Evolutionary conservation across 2,797 vertebrate genomes (phyloP).

Genomic region (Sebastes minor): DNA sequence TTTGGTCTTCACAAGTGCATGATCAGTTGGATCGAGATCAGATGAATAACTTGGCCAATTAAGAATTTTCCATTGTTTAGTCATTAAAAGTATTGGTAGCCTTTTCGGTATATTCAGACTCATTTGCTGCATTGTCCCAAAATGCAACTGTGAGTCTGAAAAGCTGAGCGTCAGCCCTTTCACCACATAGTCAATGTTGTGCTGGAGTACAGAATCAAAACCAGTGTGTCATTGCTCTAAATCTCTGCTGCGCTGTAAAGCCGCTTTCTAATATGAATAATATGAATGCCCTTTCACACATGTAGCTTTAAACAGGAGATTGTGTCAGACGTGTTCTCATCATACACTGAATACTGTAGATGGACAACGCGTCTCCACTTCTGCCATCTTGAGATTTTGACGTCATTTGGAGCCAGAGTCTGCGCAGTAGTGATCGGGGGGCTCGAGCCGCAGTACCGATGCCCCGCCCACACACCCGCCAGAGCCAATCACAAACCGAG

Average conservation of each 20-base stretch:
- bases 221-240: neutral
- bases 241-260: neutral
- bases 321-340: no score
- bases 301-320: neutral
- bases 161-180: constrained; percentile 4
- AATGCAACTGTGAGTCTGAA: neutral
- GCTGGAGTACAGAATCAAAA: neutral
- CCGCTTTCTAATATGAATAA: neutral
- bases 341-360: no score
- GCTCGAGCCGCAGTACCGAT: no score
- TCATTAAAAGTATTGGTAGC: neutral
- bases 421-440: no score
- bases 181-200: neutral
- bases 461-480: no score
- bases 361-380: no score
- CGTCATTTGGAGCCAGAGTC: no score
- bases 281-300: neutral
- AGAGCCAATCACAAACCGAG: no score
- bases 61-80: neutral
- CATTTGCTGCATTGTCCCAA: constrained; percentile 12
- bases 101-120: neutral
- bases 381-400: no score
- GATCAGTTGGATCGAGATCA: neutral
- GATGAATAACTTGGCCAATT: neutral
- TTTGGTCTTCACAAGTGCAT: neutral